Evolutionary conservation across 2,888 invertebrate genomes (phyloP).

Genomic region (Criorhina ranunculi): DNA sequence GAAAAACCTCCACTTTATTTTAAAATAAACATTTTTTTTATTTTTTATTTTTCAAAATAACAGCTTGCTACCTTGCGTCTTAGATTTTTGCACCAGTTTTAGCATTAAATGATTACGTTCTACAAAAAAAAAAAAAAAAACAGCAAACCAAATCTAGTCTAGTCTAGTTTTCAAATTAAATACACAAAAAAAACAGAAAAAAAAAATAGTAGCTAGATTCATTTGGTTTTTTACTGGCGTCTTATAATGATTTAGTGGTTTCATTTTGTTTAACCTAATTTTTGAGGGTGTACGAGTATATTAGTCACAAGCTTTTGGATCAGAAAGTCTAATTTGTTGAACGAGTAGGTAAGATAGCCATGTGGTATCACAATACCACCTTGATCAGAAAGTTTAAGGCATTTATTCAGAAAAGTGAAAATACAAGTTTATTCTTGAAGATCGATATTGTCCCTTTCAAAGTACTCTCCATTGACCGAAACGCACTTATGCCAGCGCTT

Average conservation of each 20-base stretch:
- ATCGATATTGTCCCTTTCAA: too few species aligned
- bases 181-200: constrained; percentile 49
- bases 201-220: constrained; percentile 55
- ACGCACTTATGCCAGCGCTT: too few species aligned
- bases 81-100: constrained; percentile 39
- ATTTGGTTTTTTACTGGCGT: constrained; percentile 5
- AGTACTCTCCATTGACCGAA: too few species aligned
- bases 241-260: constrained; percentile 50
- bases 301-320: too few species aligned
- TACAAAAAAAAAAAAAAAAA: neutral
- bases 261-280: constrained; percentile 48
- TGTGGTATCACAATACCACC: too few species aligned
- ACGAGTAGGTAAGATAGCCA: too few species aligned
- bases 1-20: constrained; percentile 64
- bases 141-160: constrained; percentile 15
- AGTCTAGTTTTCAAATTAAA: constrained; percentile 44
- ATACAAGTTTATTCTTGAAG: too few species aligned
- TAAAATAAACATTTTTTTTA: constrained; percentile 56
- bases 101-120: constrained; percentile 19
- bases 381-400: too few species aligned
- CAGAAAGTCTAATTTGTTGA: too few species aligned
- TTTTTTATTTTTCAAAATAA: constrained; percentile 15
- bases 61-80: constrained; percentile 44
- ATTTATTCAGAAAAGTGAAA: too few species aligned
- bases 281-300: too few species aligned